Base-by-base conservation (phyloP, 2,113 vertebrate species). In the Phaetusa simplex region DNA sequence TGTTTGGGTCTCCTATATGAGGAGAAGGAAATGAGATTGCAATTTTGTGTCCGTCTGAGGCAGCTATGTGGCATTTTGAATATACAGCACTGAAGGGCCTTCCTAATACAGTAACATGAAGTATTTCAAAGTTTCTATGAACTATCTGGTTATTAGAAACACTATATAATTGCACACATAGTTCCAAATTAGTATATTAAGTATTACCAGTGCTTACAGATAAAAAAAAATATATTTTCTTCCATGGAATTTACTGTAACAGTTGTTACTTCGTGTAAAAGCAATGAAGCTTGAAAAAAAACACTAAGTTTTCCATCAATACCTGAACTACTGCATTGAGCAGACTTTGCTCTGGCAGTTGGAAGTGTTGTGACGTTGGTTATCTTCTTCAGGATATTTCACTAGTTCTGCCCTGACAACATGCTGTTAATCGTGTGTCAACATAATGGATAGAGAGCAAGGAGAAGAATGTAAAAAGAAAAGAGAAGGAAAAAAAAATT, bases 401-500 rank as follows among this genome's bases (percentile, higher is more conserved):
- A 99, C 99, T 99, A 99, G 98, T 98, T 99, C 99, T 97, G 99
- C 99, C 98, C 99, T 99, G 97, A 99, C 98, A 97, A 99, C 98
- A 98, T 89, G 98, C 99, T 99, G 98, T 97, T 97, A 97, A 96
- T 88, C 96, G 90, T 88, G 22, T 66, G 96, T 76, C 88, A 98
- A 97, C 72, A 79, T 59, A 95, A 87, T 50, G 91, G 95, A 97
- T 47, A 83, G 92, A 96, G 77, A 92, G 92, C 91, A 96, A 95
- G 90, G 83, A 96, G 92, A 90, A 91, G 71, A 91, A 84, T 73
- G 73, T 40, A 74, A 47, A 83, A 92, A 93, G 45, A 95, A 74
- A 87, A 83, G 93, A 81, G 88, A 85, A 82, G 83, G 64, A 70
- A 49, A 97, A 93, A 90, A 97, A 95, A 95, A 93, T n/a, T 20